A percentile compares a stretch with the other conserved stretches of the same genome.
These are phyloP conservation scores for Steinernema khuongi DNA, from an alignment of 1,140 invertebrate species.

Conservation along the genomic window DNA sequence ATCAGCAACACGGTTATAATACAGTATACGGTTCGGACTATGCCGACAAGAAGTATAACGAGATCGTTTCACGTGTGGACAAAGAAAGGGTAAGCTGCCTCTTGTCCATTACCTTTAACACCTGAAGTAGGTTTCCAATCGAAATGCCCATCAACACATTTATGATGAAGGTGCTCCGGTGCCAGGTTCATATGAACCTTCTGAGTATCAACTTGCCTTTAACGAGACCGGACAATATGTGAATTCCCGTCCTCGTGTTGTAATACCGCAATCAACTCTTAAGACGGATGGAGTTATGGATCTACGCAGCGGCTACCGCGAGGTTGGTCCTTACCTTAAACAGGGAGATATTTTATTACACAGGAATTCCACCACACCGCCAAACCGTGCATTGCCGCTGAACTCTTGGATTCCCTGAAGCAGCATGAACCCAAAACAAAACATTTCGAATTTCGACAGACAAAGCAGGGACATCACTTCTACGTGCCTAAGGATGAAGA, in stretches of 20 bases:
- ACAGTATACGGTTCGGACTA: constrained; percentile 3
- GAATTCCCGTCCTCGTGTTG: neutral
- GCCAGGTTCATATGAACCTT: neutral
- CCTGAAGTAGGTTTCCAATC: no score
- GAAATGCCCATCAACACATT: no score
- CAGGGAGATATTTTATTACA: neutral
- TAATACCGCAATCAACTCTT: neutral
- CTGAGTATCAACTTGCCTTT: neutral
- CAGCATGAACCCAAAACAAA: neutral
- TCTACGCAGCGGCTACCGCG: neutral
- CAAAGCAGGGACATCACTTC: neutral
- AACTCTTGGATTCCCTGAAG: neutral
- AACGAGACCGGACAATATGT: neutral
- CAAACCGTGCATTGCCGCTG: neutral
- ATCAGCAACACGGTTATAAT: neutral
- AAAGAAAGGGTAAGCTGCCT: no score
- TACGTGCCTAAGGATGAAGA: neutral
- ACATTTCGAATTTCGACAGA: neutral
- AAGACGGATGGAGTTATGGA: neutral
- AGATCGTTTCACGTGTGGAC: no score
- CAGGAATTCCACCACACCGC: neutral
- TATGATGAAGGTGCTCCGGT: neutral
- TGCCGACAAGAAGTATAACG: neutral
- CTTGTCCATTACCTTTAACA: no score
- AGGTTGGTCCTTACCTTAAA: neutral